These are phyloP conservation scores for Meteorus sp. DNA, from an alignment of 1,140 invertebrate genomes.

Conservation along the genomic window DNA sequence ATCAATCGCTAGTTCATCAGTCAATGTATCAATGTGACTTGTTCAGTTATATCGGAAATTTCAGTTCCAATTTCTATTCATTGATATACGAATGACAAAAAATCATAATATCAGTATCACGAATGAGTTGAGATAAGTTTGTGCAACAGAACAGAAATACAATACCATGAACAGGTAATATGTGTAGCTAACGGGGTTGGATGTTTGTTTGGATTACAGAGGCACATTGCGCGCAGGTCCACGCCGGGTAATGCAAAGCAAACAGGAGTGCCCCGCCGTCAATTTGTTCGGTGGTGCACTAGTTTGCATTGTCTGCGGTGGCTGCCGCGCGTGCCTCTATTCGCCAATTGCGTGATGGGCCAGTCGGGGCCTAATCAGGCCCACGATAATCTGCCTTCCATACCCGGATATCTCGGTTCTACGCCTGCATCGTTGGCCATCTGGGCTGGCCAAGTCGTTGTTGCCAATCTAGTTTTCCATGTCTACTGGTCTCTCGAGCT, in stretches of 20 bases:
- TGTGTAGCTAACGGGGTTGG: slow-evolving; percentile 55
- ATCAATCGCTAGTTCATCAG: too few relatives aligned
- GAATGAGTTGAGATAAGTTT: slow-evolving; percentile 32
- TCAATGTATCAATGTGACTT: too few relatives aligned
- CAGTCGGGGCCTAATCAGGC: slow-evolving; percentile 44
- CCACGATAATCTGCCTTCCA: slow-evolving; percentile 45
- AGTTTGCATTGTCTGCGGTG: slow-evolving; percentile 61
- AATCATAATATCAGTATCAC: slow-evolving; percentile 20
- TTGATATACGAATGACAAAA: too few relatives aligned
- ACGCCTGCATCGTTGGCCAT: slow-evolving; percentile 47
- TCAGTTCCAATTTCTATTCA: too few relatives aligned
- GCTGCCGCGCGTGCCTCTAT: slow-evolving; percentile 59
- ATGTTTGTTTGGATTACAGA: slow-evolving; percentile 61
- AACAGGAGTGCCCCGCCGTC: slow-evolving; percentile 48
- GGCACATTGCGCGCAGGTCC: slow-evolving; percentile 60
- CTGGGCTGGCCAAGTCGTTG: slow-evolving; percentile 52
- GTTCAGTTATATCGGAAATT: too few relatives aligned
- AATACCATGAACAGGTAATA: slow-evolving; percentile 34
- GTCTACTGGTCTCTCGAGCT: slow-evolving; percentile 51
- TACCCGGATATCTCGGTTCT: slow-evolving; percentile 50
- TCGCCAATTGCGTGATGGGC: slow-evolving; percentile 36
- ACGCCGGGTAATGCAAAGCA: slow-evolving; percentile 61
- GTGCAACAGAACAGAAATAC: slow-evolving; percentile 27
- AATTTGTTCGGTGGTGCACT: slow-evolving; percentile 51
- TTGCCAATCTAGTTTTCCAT: slow-evolving; percentile 52